Percentiles rank a stretch among this genome's conserved stretches.
Evolutionary conservation across 2,888 invertebrate species (phyloP).

Genomic region (Galeruca laticollis): DNA sequence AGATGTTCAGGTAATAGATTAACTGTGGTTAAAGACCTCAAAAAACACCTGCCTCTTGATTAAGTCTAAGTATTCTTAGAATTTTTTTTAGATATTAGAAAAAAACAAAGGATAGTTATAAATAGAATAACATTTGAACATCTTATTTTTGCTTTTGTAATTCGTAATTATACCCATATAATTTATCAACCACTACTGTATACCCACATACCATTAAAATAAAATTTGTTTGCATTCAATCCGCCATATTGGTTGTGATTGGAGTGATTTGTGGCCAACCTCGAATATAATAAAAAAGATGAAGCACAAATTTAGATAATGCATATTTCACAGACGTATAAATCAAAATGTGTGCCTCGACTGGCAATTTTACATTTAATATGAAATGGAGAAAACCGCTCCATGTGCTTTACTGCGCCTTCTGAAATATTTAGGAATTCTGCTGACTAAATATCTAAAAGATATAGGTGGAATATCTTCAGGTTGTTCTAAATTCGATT

Average conservation of each 20-base stretch:
- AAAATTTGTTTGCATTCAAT: slow-evolving; percentile 31
- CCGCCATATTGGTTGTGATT: slow-evolving; percentile 54
- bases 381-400: slow-evolving; percentile 39
- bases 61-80: no score
- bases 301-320: slow-evolving; percentile 67
- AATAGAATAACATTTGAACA: no score
- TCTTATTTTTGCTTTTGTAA: no score
- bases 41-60: no score
- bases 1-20: no score
- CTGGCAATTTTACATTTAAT: slow-evolving; percentile 62
- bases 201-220: no score
- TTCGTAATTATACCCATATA: no score
- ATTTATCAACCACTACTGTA: not conserved
- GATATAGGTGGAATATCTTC: not conserved
- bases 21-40: no score
- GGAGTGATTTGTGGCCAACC: slow-evolving; percentile 63
- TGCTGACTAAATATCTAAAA: slow-evolving; percentile 24
- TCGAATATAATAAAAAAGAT: slow-evolving; percentile 66
- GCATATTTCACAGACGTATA: slow-evolving; percentile 66
- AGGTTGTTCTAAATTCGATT: not conserved
- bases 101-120: no score
- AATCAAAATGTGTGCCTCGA: slow-evolving; percentile 63
- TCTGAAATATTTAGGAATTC: slow-evolving; percentile 33
- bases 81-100: no score
- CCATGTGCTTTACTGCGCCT: slow-evolving; percentile 25